phyloP scores from a whole-genome alignment of 2,797 vertebrate species.

The Gobio occitaniae region DNA sequence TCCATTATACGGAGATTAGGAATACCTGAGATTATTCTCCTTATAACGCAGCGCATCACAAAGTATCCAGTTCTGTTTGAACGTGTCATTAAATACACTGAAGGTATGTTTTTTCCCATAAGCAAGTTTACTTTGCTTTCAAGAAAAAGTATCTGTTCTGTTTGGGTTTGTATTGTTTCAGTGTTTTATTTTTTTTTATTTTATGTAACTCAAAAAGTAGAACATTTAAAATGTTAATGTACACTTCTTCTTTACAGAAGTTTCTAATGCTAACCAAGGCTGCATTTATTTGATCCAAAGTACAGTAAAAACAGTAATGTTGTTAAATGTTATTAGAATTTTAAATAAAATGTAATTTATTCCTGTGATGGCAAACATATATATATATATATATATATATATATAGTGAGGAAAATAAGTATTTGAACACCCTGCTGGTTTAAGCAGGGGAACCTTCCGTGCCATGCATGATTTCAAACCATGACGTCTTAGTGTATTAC shows the following conservation, averaged over 20 bases:
- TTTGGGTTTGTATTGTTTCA: background rate
- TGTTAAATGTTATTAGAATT: background rate
- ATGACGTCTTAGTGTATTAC: no score
- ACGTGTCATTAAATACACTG: slow-evolving; percentile 89
- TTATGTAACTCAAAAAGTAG: background rate
- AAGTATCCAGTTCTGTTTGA: slow-evolving; percentile 96
- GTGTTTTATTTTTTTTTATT: background rate
- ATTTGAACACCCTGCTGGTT: no score
- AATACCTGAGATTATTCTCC: slow-evolving; percentile 89
- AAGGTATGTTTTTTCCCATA: slow-evolving; percentile 76
- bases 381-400: no score
- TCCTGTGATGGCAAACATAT: no score
- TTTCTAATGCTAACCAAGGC: background rate
- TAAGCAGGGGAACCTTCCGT: no score
- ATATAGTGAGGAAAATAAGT: no score
- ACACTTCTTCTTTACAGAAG: background rate
- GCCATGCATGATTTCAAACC: no score
- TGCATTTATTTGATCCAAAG: background rate
- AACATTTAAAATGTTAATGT: background rate
- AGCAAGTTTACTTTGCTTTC: background rate
- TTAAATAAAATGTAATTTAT: background rate
- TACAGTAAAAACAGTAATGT: background rate
- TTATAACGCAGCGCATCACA: slow-evolving; percentile 95
- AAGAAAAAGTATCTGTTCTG: background rate
- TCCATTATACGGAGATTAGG: slow-evolving; percentile 86